Percentiles rank a stretch among this genome's conserved stretches.
These are phyloP conservation scores for Hippocampus barbouri DNA, from an alignment of 2,113 vertebrate species.

Conservation along the genomic window DNA sequence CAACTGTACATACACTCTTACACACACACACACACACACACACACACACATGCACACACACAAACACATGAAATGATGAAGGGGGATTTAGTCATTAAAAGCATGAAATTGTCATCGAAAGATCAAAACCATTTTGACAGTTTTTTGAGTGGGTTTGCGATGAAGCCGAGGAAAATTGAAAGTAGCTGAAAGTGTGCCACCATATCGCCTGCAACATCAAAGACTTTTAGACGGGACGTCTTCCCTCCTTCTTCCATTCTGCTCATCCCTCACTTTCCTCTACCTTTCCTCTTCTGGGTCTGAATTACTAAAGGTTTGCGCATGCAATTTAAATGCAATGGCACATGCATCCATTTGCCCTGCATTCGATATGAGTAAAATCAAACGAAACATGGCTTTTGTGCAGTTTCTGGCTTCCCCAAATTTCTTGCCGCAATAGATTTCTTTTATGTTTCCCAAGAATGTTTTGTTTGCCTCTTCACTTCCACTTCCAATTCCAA, in stretches of 20 bases:
- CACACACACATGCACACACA: too few relatives aligned
- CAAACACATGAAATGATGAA: not conserved
- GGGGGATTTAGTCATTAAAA: constrained; percentile 1
- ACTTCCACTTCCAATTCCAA: not conserved
- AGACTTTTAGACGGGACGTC: constrained; percentile 15
- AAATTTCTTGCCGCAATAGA: not conserved
- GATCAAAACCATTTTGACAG: constrained; percentile 38
- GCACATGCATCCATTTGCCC: not conserved
- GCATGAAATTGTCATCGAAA: constrained; percentile 35
- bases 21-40: not conserved
- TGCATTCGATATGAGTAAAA: not conserved
- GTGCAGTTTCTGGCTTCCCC: not conserved
- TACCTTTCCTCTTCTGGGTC: not conserved
- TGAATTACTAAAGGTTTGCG: too few relatives aligned
- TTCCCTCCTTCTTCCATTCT: constrained; percentile 8
- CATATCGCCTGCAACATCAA: constrained; percentile 46
- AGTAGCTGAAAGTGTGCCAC: constrained; percentile 24
- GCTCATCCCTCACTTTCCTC: constrained; percentile 1
- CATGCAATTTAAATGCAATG: too few relatives aligned
- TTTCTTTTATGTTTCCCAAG: not conserved
- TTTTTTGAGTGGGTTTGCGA: constrained; percentile 33
- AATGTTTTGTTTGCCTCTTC: not conserved
- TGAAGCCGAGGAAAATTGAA: constrained; percentile 31
- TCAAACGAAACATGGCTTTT: not conserved
- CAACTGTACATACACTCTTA: too few relatives aligned